Conservation (phyloP, 2,113 vertebrate species). For the Coryphaenoides rupestris region DNA sequence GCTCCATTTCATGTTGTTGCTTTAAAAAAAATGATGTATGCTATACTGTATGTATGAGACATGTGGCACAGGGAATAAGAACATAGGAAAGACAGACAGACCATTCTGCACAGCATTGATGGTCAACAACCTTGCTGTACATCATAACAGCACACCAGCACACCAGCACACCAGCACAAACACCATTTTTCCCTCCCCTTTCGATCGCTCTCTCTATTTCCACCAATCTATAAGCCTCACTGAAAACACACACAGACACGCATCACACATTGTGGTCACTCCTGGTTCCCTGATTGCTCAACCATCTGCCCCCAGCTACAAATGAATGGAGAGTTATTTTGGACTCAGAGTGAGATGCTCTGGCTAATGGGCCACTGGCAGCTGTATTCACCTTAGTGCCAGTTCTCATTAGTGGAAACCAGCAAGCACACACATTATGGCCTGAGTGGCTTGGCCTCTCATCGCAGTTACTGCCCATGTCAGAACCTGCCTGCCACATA, state of each 20-base stretch:
- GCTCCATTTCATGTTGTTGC: too few species aligned
- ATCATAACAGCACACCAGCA: background rate
- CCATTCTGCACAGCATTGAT: constrained; percentile 15
- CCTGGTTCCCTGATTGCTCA: constrained; percentile 19
- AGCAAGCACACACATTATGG: constrained; percentile 3
- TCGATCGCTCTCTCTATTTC: too few species aligned
- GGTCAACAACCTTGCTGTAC: too few species aligned
- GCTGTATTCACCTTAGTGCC: constrained; percentile 33
- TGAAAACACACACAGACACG: constrained; percentile 5
- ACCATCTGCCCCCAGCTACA: constrained; percentile 45
- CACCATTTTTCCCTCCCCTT: background rate
- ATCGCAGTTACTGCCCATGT: too few species aligned
- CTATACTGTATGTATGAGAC: too few species aligned
- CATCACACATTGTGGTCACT: constrained; percentile 1
- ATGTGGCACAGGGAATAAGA: too few species aligned
- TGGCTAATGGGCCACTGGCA: constrained; percentile 43
- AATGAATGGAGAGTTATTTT: constrained; percentile 45
- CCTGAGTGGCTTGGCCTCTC: too few species aligned
- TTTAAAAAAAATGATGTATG: too few species aligned
- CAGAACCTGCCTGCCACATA: too few species aligned
- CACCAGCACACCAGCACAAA: too few species aligned
- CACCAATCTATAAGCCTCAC: too few species aligned
- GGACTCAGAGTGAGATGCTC: constrained; percentile 52
- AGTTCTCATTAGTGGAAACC: constrained; percentile 46
- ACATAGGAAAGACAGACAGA: background rate